Evolutionary conservation across 1,140 invertebrate species (phyloP).

Genomic region (Palaemon carinicauda): DNA sequence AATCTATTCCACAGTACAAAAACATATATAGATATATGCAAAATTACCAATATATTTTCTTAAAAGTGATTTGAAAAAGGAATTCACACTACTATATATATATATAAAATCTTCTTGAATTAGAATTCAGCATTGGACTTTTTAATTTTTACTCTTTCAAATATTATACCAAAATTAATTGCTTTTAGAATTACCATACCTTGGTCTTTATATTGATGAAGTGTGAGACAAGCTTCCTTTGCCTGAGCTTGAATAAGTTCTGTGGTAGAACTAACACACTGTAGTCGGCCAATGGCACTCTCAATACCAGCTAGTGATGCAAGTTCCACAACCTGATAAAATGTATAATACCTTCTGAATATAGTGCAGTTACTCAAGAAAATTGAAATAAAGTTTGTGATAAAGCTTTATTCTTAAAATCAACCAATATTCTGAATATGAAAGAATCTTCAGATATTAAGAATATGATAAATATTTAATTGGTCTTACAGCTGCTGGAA

Average conservation of each 20-base stretch:
- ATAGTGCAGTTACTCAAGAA: not conserved
- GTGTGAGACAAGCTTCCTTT: constrained; percentile 35
- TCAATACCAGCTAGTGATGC: constrained; percentile 28
- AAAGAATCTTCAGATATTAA: not conserved
- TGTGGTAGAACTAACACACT: constrained; percentile 43
- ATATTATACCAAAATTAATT: not conserved
- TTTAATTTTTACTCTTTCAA: too few relatives aligned
- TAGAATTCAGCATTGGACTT: too few relatives aligned
- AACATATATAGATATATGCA: too few relatives aligned
- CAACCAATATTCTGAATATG: not conserved
- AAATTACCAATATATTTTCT: too few relatives aligned
- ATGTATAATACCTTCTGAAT: not conserved
- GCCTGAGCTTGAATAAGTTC: constrained; percentile 52
- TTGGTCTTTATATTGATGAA: constrained; percentile 49
- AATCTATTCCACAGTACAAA: too few relatives aligned
- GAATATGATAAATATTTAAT: not conserved
- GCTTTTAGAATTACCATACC: not conserved
- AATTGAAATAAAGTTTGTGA: not conserved
- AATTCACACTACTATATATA: too few relatives aligned
- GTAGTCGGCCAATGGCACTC: constrained; percentile 40
- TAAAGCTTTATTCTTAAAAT: too few relatives aligned
- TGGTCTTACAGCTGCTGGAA: constrained; percentile 35
- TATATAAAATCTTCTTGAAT: too few relatives aligned
- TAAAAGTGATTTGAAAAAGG: too few relatives aligned
- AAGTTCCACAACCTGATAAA: constrained; percentile 37